Conservation (phyloP, 2,888 invertebrate genomes). For the Arctia plantaginis region DNA sequence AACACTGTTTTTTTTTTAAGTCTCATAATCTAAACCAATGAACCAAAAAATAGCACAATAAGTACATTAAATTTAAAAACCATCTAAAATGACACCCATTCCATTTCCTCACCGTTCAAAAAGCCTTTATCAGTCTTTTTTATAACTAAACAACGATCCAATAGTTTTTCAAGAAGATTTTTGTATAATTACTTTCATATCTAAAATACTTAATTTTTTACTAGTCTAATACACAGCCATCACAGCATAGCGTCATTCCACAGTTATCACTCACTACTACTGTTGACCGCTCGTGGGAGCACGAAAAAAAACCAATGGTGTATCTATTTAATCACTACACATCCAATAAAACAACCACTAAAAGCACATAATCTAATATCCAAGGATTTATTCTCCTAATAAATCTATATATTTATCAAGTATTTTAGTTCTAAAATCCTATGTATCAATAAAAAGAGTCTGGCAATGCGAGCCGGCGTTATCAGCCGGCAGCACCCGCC, state of each 20-base stretch:
- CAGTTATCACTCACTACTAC: not conserved
- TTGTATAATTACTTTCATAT: not conserved
- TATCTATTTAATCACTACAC: not conserved
- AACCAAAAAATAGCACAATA: too few relatives aligned
- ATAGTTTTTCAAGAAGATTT: not conserved
- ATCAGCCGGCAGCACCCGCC: conserved; percentile 64
- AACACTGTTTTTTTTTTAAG: not conserved
- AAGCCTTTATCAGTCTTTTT: not conserved
- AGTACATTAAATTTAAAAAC: not conserved
- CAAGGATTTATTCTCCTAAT: conserved; percentile 11
- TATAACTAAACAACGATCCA: not conserved
- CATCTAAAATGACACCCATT: not conserved
- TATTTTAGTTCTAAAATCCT: conserved; percentile 23
- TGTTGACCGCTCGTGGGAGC: not conserved
- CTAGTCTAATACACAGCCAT: not conserved
- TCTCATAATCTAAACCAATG: not conserved
- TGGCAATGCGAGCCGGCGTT: conserved; percentile 39
- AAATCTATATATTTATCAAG: conserved; percentile 23
- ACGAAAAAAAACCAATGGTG: not conserved
- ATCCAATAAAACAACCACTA: not conserved
- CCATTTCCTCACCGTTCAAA: not conserved
- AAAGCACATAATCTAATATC: conserved; percentile 10
- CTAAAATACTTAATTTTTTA: not conserved
- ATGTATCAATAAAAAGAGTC: conserved; percentile 23
- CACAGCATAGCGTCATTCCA: not conserved